Evolutionary conservation across 2,113 vertebrate species (phyloP), one percentile per base, ranked within the genome.

Genomic region (Cavia porcellus): DNA sequence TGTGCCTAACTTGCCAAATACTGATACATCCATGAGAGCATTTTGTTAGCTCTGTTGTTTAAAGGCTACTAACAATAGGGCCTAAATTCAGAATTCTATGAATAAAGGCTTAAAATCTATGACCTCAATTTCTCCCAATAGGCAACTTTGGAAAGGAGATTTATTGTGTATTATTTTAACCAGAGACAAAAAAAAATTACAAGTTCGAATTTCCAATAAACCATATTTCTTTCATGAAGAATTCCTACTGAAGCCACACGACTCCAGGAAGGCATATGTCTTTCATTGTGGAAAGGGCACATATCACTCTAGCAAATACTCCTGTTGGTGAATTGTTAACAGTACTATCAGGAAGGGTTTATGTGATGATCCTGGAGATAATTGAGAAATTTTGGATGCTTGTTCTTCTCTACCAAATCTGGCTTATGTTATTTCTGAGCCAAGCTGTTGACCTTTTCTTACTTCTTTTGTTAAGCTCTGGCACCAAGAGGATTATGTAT

Each of bases 401-500:
- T 87, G 30, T 75, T 87, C 70, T 52, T 97, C 9, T 68, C 77
- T 85, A 82, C 35, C 72, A 90, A 89, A 92, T 95, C 57, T 96
- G 70, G 62, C 79, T 86, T 92, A 84, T 89, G 30, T 81, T 84
- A 57, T 62, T 95, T 97, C 87, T 80, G 93, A 96, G 35, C 87
- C 86, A 93, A 94, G 79, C 86, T 95, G 38, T 81, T 93, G 75
- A 97, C 83, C 92, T 97, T 90, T 96, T 96, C 86, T 57, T 55
- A n/a, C 68, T 96, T 83, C 90, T 96, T 96, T 82, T 59, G 95
- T 62, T 62, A 90, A 96, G 19, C 95, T 72, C 0, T 83, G 89
- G 68, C 2, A 94, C 97, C 98, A 92, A 70, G 95, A 97, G 96
- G 86, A 92, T 98, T 97, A 95, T 42, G 30, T 96, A 96, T 89